Evolutionary conservation across 2,888 invertebrate species (phyloP), one percentile per base, ranked within the genome.

Genomic region (Orthonychiurus folsomi): DNA sequence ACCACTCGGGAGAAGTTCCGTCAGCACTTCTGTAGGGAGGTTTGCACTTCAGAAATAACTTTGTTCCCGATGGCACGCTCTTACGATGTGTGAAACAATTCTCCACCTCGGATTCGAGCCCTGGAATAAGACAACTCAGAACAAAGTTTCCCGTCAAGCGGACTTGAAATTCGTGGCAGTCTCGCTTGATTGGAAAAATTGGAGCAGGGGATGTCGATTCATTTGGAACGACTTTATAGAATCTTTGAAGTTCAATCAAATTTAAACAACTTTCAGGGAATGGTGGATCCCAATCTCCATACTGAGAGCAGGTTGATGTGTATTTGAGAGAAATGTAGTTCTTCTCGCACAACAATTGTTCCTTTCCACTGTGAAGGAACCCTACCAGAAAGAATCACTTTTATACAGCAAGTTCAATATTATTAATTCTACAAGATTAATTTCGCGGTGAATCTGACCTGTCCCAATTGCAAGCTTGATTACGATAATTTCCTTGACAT

Each of bases 51-150:
- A 59, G 20, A 20, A 20, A 48, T n/a, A 59, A 15, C 20, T 50
- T 59, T 5, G 48, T 24, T 18, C 59, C 59, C 2, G 59, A 59
- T 48, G 59, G 59, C 3, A 59, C 50, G 21, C 50, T n/a, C 12
- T 15, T 50, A 3, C 18, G 15, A 5, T 20, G 3, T 20, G 26
- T n/a, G 3, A 59, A 3, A 25, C 59, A 59, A n/a, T 59, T 48
- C 5, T 20, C 48, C 3, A 24, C 9, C 5, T n/a, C 48, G 9
- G 50, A 3, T 3, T 59, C 20, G 3, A 3, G 18, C 3, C 48
- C 50, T 18, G 59, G 59, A 15, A 24, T 5, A 3, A 37, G 50
- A 50, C 59, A 59, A 3, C 48, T 37, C 23, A 59, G 23, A 9
- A 59, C 25, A 37, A 59, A 59, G 23, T 47, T 50, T 5, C 3